phyloP scores from a whole-genome alignment of 2,113 vertebrate genomes.

The Probosciger aterrimus region DNA sequence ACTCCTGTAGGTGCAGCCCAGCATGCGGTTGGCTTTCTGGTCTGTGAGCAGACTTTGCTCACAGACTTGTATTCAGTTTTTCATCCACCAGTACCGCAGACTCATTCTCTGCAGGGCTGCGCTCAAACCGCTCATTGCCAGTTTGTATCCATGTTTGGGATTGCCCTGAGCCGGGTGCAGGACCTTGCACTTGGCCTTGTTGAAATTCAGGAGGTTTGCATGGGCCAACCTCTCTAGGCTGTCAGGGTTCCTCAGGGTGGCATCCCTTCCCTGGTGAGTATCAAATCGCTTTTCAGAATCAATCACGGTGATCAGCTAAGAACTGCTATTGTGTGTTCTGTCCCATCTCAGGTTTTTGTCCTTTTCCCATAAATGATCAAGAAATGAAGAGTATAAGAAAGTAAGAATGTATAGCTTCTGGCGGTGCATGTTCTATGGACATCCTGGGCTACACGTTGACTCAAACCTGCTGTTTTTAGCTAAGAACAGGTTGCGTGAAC shows the following conservation, averaged over 20 bases:
- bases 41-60: background rate
- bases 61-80: background rate
- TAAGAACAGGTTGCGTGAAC: background rate
- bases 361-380: background rate
- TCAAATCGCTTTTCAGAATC: background rate
- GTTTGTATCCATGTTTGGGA: background rate
- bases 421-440: accelerated
- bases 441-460: background rate
- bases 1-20: background rate
- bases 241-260: background rate
- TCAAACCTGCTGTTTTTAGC: background rate
- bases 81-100: background rate
- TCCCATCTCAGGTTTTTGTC: background rate
- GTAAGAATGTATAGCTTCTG: background rate
- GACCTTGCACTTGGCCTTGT: background rate
- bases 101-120: background rate
- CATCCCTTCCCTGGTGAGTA: background rate
- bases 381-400: background rate
- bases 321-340: background rate
- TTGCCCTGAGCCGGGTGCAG: background rate
- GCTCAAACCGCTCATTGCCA: background rate
- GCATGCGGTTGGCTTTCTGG: background rate
- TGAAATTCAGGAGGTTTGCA: background rate
- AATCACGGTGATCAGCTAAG: background rate
- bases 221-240: no score